phyloP scores from a whole-genome alignment of 1,140 invertebrate species.

The Periplaneta americana region DNA sequence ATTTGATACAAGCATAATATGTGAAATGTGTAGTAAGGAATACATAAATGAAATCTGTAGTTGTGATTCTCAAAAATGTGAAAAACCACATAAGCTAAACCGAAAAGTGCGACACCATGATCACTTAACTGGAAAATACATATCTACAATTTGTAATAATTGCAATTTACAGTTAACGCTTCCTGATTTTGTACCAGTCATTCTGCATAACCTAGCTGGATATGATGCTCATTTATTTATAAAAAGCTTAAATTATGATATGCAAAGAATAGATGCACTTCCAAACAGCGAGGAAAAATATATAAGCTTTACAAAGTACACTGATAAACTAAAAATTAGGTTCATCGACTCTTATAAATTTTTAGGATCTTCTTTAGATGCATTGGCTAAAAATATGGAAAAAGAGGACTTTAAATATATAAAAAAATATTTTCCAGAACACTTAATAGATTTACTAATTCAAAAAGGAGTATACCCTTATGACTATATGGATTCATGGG shows the following conservation, averaged over 20 bases:
- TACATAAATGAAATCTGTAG: constrained; percentile 12
- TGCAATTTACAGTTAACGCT: constrained; percentile 19
- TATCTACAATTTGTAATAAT: constrained; percentile 8
- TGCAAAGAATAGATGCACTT: not conserved
- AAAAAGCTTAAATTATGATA: not conserved
- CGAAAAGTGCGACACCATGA: constrained; percentile 19
- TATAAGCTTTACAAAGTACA: not conserved
- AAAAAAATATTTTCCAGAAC: not conserved
- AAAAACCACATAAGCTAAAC: too few relatives aligned
- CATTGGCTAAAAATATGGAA: not conserved
- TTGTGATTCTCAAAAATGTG: too few relatives aligned
- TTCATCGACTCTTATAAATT: not conserved
- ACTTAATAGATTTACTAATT: not conserved
- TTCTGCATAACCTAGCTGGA: constrained; percentile 19
- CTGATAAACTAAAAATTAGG: not conserved
- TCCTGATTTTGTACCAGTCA: constrained; percentile 16
- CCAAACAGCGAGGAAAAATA: not conserved
- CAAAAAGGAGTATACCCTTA: constrained; percentile 7
- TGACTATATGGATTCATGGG: constrained; percentile 11
- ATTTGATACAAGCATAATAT: not conserved
- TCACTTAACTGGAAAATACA: constrained; percentile 21
- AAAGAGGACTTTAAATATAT: not conserved
- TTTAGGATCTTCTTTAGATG: not conserved
- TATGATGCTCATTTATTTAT: constrained; percentile 21
- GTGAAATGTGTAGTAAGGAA: not conserved